Conservation (phyloP, 2,113 vertebrate genomes). For the Phyllostomus hastatus region DNA sequence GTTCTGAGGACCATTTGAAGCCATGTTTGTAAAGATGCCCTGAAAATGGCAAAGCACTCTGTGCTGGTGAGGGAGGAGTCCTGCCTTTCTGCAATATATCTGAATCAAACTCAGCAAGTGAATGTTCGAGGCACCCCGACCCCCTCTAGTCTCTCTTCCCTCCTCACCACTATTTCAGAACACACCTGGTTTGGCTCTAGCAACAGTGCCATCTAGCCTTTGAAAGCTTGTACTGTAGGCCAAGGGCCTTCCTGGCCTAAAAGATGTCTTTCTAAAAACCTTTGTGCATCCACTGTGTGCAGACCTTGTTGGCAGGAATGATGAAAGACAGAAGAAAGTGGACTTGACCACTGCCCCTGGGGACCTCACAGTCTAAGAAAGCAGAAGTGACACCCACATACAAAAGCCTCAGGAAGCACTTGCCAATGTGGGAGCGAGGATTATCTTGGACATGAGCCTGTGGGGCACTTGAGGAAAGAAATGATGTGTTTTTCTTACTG, state of each 20-base stretch:
- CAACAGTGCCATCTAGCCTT: conserved; percentile 80
- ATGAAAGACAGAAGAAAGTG: not conserved
- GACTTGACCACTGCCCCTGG: not conserved
- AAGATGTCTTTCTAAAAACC: not conserved
- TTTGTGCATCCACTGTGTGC: not conserved
- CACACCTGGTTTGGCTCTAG: conserved; percentile 49
- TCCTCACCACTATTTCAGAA: not conserved
- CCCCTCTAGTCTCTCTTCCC: not conserved
- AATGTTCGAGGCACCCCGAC: not conserved
- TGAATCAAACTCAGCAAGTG: not conserved
- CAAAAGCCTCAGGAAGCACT: not conserved
- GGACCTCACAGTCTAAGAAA: not conserved
- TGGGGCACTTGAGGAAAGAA: not conserved
- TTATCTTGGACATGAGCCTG: not conserved
- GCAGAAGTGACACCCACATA: not conserved
- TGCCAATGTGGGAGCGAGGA: too few relatives aligned
- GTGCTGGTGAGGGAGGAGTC: accelerated
- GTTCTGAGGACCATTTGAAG: not conserved
- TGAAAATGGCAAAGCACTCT: not conserved
- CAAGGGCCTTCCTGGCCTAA: not conserved
- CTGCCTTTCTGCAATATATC: not conserved
- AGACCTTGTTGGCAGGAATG: not conserved
- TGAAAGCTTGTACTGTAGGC: conserved; percentile 70
- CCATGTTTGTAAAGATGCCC: not conserved
- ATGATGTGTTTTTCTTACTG: not conserved